phyloP scores from a whole-genome alignment of 2,888 invertebrate species.

The Drosophila glabriapex region DNA sequence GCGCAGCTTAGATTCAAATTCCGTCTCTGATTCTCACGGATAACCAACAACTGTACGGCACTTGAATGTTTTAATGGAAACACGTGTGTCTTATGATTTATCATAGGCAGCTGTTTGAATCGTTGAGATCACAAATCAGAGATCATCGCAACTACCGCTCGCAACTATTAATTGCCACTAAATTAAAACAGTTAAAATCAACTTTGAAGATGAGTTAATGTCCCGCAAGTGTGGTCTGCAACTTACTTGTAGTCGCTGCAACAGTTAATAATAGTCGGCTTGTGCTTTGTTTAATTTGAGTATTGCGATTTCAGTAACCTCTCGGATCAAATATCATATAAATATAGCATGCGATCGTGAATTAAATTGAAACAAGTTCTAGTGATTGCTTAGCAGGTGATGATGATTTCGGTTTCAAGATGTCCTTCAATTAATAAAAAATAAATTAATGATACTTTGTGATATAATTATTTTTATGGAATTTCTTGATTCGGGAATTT shows the following conservation, averaged over 20 bases:
- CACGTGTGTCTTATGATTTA: constrained; percentile 67
- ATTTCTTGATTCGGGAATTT: neutral
- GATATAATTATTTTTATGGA: neutral
- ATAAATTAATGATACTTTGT: neutral
- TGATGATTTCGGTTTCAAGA: neutral
- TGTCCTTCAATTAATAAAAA: neutral
- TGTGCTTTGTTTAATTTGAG: neutral
- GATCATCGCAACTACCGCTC: constrained; percentile 28
- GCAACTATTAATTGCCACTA: constrained; percentile 46
- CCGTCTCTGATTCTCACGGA: constrained; percentile 57
- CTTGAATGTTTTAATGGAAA: constrained; percentile 33
- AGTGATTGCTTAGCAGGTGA: neutral
- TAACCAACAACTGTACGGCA: constrained; percentile 32
- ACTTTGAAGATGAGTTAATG: constrained; percentile 43
- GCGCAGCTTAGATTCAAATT: constrained; percentile 30
- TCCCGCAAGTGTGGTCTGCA: constrained; percentile 2
- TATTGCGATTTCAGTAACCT: constrained; percentile 1
- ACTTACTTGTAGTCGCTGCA: constrained; percentile 1
- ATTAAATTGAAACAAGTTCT: constrained; percentile 4
- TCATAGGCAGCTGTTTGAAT: constrained; percentile 54
- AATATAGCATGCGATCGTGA: neutral
- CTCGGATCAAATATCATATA: neutral
- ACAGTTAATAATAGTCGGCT: constrained; percentile 20
- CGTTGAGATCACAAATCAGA: constrained; percentile 38
- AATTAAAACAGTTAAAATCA: constrained; percentile 57